A percentile compares a stretch with the other conserved stretches of the same genome.
Conservation (phyloP, 2,113 vertebrate genomes). For the Zapornia atra region DNA sequence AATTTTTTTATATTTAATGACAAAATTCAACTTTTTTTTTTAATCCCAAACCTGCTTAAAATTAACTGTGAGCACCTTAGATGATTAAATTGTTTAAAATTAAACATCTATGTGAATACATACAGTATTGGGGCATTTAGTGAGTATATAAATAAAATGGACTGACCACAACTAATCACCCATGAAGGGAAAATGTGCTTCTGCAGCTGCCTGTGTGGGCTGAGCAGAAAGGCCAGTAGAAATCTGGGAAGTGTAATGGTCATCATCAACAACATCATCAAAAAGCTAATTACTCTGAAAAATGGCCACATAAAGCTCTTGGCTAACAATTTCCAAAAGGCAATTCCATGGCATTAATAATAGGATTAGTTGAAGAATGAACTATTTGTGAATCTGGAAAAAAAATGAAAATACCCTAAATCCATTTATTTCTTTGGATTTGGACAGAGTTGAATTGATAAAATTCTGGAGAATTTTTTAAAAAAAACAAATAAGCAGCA, state of each 20-base stretch:
- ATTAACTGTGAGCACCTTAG: not conserved
- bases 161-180: not conserved
- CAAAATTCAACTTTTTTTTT: not conserved
- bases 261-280: not conserved
- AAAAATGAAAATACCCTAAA: not conserved
- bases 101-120: accelerated
- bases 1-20: not conserved
- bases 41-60: not conserved
- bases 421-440: not conserved
- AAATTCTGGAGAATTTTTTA: not conserved
- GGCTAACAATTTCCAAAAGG: not conserved
- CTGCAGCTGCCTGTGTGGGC: not conserved
- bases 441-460: accelerated
- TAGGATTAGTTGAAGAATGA: not conserved
- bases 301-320: accelerated
- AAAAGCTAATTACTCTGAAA: not conserved
- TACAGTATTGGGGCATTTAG: not conserved
- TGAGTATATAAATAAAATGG: not conserved
- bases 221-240: not conserved
- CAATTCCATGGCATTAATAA: not conserved
- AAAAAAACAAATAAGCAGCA: too few relatives aligned
- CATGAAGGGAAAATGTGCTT: not conserved
- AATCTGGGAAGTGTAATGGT: not conserved
- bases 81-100: not conserved
- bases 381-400: not conserved